These are phyloP conservation scores for Craniophora ligustri DNA, from an alignment of 2,888 invertebrate species.

Conservation along the genomic window DNA sequence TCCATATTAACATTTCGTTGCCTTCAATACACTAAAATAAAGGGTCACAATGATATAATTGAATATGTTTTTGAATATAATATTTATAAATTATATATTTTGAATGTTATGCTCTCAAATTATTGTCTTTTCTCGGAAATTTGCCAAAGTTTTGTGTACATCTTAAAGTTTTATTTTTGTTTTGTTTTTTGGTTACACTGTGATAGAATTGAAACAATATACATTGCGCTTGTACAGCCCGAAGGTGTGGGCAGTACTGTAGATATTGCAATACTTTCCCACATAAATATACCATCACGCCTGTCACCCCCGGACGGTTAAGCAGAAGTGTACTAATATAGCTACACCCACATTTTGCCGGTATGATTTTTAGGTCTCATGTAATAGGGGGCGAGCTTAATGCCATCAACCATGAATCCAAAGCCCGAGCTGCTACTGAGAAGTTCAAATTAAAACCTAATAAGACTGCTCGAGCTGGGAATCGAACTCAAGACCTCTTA, in stretches of 20 bases:
- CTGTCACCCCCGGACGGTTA: background rate
- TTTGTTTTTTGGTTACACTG: constrained; percentile 10
- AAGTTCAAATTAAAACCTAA: no score
- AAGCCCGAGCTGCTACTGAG: no score
- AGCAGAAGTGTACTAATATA: no score
- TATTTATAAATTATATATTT: constrained; percentile 62
- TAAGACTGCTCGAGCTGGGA: no score
- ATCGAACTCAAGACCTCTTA: no score
- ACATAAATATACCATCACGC: background rate
- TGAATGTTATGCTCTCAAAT: constrained; percentile 26
- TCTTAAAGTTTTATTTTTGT: constrained; percentile 7
- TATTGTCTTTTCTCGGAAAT: constrained; percentile 35
- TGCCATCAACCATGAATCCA: no score
- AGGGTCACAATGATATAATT: constrained; percentile 60
- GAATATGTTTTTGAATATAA: constrained; percentile 52
- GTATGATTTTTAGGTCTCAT: no score
- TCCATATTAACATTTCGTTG: constrained; percentile 34
- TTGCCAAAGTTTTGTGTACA: constrained; percentile 10
- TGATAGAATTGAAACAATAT: background rate
- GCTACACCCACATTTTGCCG: no score
- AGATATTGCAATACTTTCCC: no score
- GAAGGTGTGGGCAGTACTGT: no score
- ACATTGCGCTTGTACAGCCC: no score
- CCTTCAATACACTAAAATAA: constrained; percentile 56
- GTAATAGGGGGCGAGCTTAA: no score